These are phyloP conservation scores for Meriones psammophilus DNA, from an alignment of 2,797 vertebrate species.

Conservation along the genomic window DNA sequence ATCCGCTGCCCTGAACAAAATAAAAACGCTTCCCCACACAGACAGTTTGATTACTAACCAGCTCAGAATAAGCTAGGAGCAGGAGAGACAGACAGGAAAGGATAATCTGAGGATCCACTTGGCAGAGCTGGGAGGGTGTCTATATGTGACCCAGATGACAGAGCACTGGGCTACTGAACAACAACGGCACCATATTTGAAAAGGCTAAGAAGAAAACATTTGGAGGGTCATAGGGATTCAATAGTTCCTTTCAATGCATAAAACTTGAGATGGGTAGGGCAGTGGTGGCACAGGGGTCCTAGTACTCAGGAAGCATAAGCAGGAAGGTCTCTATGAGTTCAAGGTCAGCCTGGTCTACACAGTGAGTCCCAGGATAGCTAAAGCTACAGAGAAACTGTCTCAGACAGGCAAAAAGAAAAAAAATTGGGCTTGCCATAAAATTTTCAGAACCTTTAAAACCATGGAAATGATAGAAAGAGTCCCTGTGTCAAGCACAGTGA, in stretches of 20 bases:
- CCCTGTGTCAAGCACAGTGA: neutral
- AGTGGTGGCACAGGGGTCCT: neutral
- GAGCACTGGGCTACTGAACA: neutral
- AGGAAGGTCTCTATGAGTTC: neutral
- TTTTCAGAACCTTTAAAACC: neutral
- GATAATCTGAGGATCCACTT: neutral
- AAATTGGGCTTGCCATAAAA: neutral
- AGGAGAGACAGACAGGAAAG: neutral
- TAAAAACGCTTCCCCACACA: conserved; percentile 3
- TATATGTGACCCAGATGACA: neutral
- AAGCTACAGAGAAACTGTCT: neutral
- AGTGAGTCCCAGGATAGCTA: neutral
- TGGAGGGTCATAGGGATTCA: neutral
- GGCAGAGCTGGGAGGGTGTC: neutral
- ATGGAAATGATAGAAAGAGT: neutral
- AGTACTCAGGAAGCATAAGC: neutral
- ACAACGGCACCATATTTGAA: neutral
- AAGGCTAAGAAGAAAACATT: neutral
- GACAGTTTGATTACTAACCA: conserved; percentile 7
- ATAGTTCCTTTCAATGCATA: neutral
- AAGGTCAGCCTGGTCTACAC: neutral
- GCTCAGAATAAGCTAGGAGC: neutral
- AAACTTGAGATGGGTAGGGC: neutral
- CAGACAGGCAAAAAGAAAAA: neutral
- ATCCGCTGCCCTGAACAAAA: neutral